A percentile compares a stretch with the other conserved stretches of the same genome.
These are phyloP conservation scores for Phaenicophaeus curvirostris DNA, from an alignment of 2,797 vertebrate species.

Conservation along the genomic window DNA sequence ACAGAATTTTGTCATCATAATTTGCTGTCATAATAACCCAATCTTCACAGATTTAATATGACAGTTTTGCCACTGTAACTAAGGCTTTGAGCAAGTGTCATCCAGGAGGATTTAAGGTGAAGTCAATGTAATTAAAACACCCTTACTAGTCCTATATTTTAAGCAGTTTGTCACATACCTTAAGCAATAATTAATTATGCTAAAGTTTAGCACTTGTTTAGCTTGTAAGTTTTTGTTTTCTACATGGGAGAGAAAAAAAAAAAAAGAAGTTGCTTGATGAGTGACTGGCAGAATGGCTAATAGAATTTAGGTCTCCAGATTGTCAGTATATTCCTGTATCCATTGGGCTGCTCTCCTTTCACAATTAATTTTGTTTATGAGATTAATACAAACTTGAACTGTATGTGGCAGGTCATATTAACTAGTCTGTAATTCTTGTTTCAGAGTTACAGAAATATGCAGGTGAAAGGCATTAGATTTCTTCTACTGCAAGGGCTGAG, in stretches of 20 bases:
- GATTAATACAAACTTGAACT: not conserved
- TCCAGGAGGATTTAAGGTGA: slow-evolving; percentile 28
- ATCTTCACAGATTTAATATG: slow-evolving; percentile 62
- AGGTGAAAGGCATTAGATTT: not conserved
- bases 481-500: not conserved
- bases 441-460: not conserved
- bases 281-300: not conserved
- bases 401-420: not conserved
- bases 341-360: not conserved
- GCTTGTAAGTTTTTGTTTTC: not conserved
- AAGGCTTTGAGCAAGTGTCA: slow-evolving; percentile 44
- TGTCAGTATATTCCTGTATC: not conserved
- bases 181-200: slow-evolving; percentile 14
- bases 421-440: not conserved
- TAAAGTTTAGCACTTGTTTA: not conserved
- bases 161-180: not conserved
- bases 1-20: slow-evolving; percentile 69
- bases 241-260: not conserved
- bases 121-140: slow-evolving; percentile 55
- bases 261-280: not conserved
- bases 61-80: slow-evolving; percentile 43
- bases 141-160: not conserved
- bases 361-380: slow-evolving; percentile 1
- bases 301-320: not conserved
- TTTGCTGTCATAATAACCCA: slow-evolving; percentile 65